Evolutionary conservation across 2,888 invertebrate genomes (phyloP), one percentile per base, ranked within the genome.

Genomic region (Junonia oenone): DNA sequence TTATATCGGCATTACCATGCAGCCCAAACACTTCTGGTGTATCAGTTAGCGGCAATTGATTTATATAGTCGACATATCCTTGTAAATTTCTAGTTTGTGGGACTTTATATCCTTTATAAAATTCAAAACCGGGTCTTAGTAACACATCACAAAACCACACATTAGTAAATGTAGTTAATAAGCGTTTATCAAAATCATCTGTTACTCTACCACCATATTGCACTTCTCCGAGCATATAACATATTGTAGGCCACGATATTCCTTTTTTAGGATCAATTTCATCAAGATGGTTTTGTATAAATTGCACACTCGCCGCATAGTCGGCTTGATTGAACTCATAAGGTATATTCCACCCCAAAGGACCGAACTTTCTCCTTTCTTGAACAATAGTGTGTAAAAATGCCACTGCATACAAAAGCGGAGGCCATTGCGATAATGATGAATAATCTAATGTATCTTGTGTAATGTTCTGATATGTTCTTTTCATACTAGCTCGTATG

Each of bases 241-340:
- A 97, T 8, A 99, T 95, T 0, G 98, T 99, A 15, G 97, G 97
- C 98, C 98, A 99, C 0, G 98, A 98, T 59, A 99, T 97, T 17
- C 98, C 98, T 89, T 97, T 97, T 76, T 98, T 98, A 0, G 97
- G 97, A 80, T 99, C 98, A 91, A 98, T 96, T 76, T 98, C 98
- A 75, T 99, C 99, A 56, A 99, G 89, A 84, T 99, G 98, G 79
- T 98, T 98, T 80, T 98, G 98, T 57, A 99, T 93, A 77, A 99
- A 99, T 80, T 98, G 98, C 0, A 98, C 96, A 59, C 98, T 96
- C 1, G 98, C 97, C 2, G 97, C 96, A 75, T 98, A 98, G 80
- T 99, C 99, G 0, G 98, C 96, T 87, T 98, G 98, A 86, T 97
- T 97, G 78, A 99, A 99, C 82, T 99, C 98, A 71, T 99, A 99